phyloP scores from a whole-genome alignment of 2,888 invertebrate species.

The Julus scanicus region DNA sequence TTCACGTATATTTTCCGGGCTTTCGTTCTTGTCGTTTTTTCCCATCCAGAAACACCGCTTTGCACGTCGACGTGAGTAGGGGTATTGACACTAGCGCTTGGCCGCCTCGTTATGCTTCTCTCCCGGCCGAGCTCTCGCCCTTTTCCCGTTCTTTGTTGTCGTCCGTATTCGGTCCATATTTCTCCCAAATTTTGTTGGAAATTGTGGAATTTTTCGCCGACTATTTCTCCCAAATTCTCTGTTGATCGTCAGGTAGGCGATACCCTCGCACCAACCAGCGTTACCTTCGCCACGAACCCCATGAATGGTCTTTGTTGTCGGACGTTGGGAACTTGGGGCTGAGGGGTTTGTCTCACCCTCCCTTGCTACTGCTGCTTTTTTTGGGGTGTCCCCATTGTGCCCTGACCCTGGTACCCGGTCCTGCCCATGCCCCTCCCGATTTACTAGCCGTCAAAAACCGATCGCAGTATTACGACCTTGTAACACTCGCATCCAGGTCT shows the following conservation, averaged over 20 bases:
- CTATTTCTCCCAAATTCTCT: neutral
- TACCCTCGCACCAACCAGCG: neutral
- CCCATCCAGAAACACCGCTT: neutral
- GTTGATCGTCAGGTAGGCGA: neutral
- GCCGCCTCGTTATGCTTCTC: neutral
- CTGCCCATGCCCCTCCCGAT: neutral
- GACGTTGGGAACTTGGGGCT: neutral
- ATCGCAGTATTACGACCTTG: neutral
- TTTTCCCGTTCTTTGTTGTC: neutral
- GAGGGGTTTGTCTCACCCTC: neutral
- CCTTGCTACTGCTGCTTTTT: neutral
- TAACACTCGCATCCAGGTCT: constrained; percentile 3
- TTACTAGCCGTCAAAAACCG: neutral
- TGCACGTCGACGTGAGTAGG: neutral
- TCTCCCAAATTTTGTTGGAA: neutral
- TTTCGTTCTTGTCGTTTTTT: neutral
- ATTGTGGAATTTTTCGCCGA: neutral
- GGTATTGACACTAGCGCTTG: neutral
- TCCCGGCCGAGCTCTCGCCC: neutral
- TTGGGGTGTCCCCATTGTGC: neutral
- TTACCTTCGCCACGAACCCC: neutral
- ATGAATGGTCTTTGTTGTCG: neutral
- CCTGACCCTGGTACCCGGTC: neutral
- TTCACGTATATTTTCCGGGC: neutral
- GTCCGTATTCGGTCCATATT: neutral